Evolutionary conservation across 2,888 invertebrate genomes (phyloP).

Genomic region (Athripsodes cinereus): DNA sequence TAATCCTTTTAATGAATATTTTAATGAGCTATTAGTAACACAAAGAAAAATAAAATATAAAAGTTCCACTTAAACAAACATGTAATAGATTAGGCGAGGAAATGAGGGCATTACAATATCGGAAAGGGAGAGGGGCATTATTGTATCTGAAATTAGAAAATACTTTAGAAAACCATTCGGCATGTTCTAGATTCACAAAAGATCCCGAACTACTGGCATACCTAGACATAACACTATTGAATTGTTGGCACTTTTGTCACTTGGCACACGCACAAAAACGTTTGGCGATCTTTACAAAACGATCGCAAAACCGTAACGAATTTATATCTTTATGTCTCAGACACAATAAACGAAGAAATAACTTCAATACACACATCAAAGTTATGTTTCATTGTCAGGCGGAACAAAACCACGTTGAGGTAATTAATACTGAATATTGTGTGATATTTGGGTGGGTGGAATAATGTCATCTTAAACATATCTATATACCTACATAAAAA

Average conservation of each 20-base stretch:
- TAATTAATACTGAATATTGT: too few relatives aligned
- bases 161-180: not conserved
- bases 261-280: constrained; percentile 15
- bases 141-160: not conserved
- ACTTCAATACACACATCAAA: not conserved
- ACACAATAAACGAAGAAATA: constrained; percentile 11
- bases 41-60: too few relatives aligned
- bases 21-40: too few relatives aligned
- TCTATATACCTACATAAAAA: too few relatives aligned
- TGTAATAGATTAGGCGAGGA: too few relatives aligned
- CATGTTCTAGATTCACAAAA: not conserved
- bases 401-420: not conserved
- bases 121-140: not conserved
- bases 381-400: not conserved
- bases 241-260: constrained; percentile 2
- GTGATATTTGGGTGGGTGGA: too few relatives aligned
- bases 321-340: constrained; percentile 9
- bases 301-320: constrained; percentile 6
- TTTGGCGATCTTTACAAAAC: constrained; percentile 2
- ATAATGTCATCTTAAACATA: too few relatives aligned
- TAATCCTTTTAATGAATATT: too few relatives aligned
- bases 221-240: not conserved
- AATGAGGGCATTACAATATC: too few relatives aligned
- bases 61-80: too few relatives aligned
- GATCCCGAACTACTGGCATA: not conserved